A percentile compares a stretch with the other conserved stretches of the same genome.
phyloP scores from a whole-genome alignment of 2,797 vertebrate genomes.

The Pipistrellus pygmaeus region DNA sequence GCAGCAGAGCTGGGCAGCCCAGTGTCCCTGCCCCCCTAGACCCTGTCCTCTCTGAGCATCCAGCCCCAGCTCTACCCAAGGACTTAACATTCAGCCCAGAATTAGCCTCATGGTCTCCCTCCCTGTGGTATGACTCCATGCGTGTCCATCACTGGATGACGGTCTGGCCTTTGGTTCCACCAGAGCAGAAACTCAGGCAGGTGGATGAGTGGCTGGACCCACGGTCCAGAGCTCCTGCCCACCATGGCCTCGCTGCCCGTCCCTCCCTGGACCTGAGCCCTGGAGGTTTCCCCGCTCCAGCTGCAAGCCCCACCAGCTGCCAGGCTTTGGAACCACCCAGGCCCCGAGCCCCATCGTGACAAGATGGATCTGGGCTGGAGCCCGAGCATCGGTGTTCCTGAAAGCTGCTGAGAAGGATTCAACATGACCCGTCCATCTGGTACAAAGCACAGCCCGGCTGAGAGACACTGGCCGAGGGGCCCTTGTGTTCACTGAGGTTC shows the following conservation, averaged over 20 bases:
- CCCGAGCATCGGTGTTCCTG: neutral
- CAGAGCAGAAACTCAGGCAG: neutral
- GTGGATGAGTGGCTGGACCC: accelerated
- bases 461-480: neutral
- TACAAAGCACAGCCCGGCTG: neutral
- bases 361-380: neutral
- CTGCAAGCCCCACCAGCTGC: neutral
- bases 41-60: neutral
- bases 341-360: neutral
- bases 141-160: accelerated
- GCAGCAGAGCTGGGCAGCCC: neutral
- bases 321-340: neutral
- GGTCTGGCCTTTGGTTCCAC: neutral
- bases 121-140: neutral
- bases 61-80: neutral
- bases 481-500: neutral
- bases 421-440: neutral
- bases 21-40: neutral
- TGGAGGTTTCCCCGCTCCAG: neutral
- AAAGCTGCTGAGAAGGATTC: neutral
- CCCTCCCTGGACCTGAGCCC: neutral
- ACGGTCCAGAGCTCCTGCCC: neutral
- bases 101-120: neutral
- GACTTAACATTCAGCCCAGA: neutral
- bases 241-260: neutral